Evolutionary conservation across 2,113 vertebrate species (phyloP), one percentile per base, ranked within the genome.

Genomic region (Carassius carassius): DNA sequence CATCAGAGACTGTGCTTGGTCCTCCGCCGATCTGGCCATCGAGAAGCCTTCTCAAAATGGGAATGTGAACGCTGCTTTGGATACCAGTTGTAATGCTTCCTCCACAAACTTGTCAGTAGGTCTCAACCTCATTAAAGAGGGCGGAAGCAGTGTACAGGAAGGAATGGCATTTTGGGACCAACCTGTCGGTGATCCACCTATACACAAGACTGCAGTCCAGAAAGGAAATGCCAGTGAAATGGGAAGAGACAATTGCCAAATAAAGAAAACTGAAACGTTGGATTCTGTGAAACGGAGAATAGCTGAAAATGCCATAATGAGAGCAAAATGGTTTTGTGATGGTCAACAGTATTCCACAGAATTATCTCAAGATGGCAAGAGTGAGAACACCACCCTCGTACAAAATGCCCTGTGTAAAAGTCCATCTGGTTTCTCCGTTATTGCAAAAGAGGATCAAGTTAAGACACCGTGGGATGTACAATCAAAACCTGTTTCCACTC

Each of bases 1-100:
- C 92, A 94, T 96, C 93, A 94, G 94, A 94, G 94, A 90, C 81
- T 92, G 91, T 88, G 94, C 94, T 32, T 92, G 82, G 87, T 93
- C 94, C 10, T 73, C 96, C 86, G 92, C 94, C 81, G 41, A 67
- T 49, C 73, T 78, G 73, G 83, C 87, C 79, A 85, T 87, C 63
- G 88, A 83, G 86, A 92, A 90, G 8, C 47, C 35, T 11, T 17
- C 7, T 5, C 65, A 82, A 14, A 73, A 67, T 3, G 86, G 87
- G 35, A 83, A 80, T 0, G 14, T 13, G 21, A 81, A 44, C 12
- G 25, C 47, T 78, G 47, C 49, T 21, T 25, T 78, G 35, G 86
- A 83, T 41, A 10, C 32, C 25, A 63, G 67, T 41, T 80, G 63
- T 51, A 70, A 29, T 25, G 51, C 14, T 9, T 14, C 78, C n/a